Base-by-base conservation (phyloP, 2,797 vertebrate species). In the Mormyrus hasselquistii region DNA sequence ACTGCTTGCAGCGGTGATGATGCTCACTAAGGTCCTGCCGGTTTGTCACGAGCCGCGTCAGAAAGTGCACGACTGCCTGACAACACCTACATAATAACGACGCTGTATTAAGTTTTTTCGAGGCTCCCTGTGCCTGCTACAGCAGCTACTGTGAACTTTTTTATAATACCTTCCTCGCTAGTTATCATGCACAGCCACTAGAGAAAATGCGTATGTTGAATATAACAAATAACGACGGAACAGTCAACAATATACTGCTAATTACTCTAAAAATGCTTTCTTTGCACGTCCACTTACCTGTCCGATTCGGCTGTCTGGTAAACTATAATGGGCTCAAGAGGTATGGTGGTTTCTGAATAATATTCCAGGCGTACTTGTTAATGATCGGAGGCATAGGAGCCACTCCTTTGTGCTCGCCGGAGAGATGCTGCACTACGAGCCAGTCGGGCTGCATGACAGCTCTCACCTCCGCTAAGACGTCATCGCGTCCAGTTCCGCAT, bases 401-500 rank as follows among this genome's bases (percentile, higher is more conserved):
- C 69, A 34, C 73, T 79, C 38, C 73, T 79, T 38, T 44, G 73
- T 79, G 34, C 73, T 79, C 3, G 14, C 34, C 7, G 14, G 73
- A 16, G 29, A 38, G 73, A 41, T 79, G 73, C 34, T n/a, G 73
- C 73, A 44, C 38, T 50, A 84, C 44, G 1, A 50, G 41, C 82
- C 82, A 9, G 82, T 47, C 44, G 6, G 44, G 19, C 47, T 50
- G 41, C 82, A 50, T 47, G 41, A 44, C 44, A 84, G 82, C 82
- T 41, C 44, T 49, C 82, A 49, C 82, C 82, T 84, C 41, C 82
- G 47, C 82, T 84, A 22, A 10, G 2, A 49, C 82, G 82, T 84
- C 82, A 84, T 84, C 82, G 82, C 82, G 47, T 41, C 82, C 8
- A 22, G 47, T 50, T 50, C 82, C 82, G 82, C 82, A 49, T 84